Conservation (phyloP, 2,888 invertebrate genomes). For the Anoncus sp. region DNA sequence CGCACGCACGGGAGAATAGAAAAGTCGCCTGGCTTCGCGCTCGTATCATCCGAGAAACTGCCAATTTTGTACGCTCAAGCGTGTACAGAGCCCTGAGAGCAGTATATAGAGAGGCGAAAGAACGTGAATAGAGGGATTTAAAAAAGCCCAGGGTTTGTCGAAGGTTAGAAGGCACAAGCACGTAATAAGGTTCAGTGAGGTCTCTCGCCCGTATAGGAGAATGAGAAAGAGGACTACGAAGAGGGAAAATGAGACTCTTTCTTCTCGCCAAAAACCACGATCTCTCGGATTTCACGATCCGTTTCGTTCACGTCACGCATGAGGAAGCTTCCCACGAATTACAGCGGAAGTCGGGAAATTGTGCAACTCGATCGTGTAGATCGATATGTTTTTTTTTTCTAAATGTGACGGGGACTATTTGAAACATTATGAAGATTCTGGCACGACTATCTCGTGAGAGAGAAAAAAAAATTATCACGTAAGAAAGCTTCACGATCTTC, state of each 20-base stretch:
- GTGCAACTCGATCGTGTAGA: neutral
- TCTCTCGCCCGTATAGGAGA: neutral
- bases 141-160: constrained; percentile 44
- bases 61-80: constrained; percentile 57
- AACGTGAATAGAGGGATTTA: constrained; percentile 35
- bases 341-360: constrained; percentile 51
- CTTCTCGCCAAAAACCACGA: constrained; percentile 19
- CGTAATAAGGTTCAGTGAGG: constrained; percentile 57
- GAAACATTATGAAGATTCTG: too few relatives aligned
- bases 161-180: constrained; percentile 56
- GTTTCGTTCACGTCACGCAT: constrained; percentile 66
- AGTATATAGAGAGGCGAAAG: constrained; percentile 5
- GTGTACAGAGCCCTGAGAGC: constrained; percentile 19
- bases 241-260: constrained; percentile 3
- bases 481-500: too few relatives aligned
- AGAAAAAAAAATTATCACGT: too few relatives aligned
- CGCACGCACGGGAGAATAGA: constrained; percentile 35
- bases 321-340: constrained; percentile 54
- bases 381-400: too few relatives aligned
- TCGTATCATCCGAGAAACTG: constrained; percentile 51
- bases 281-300: constrained; percentile 65
- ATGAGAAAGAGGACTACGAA: constrained; percentile 2
- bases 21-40: constrained; percentile 45
- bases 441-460: too few relatives aligned
- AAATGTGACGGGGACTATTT: too few relatives aligned